Conservation (phyloP, 2,113 vertebrate genomes). For the Anseranas semipalmata region DNA sequence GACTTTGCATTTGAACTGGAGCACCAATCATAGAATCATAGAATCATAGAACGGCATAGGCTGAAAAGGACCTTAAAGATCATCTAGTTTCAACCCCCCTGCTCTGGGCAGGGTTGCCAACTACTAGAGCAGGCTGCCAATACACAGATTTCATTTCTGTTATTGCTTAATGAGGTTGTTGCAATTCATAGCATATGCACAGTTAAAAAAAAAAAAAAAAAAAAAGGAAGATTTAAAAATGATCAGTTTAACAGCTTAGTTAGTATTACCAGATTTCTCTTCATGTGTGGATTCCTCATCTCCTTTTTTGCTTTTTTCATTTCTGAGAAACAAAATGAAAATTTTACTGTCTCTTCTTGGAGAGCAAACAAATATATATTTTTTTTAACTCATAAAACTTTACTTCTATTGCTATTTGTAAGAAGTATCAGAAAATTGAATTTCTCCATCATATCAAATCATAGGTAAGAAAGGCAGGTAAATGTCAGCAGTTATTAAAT, state of each 20-base stretch:
- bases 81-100: too few species aligned
- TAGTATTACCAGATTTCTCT: slow-evolving; percentile 71
- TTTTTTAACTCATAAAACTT: not conserved
- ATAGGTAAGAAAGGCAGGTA: not conserved
- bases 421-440: not conserved
- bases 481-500: not conserved
- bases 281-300: slow-evolving; percentile 32
- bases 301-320: slow-evolving; percentile 36
- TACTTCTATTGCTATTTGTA: not conserved
- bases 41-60: too few species aligned
- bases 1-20: not conserved
- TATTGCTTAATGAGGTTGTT: not conserved
- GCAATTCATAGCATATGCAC: not conserved
- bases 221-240: not conserved
- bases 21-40: too few species aligned
- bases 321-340: slow-evolving; percentile 24
- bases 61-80: too few species aligned
- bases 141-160: not conserved
- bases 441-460: not conserved
- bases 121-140: too few species aligned
- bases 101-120: too few species aligned
- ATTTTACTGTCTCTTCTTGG: not conserved
- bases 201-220: not conserved
- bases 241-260: not conserved
- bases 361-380: not conserved